Conservation (phyloP, 2,113 vertebrate genomes). For the Brevimyrus niger region DNA sequence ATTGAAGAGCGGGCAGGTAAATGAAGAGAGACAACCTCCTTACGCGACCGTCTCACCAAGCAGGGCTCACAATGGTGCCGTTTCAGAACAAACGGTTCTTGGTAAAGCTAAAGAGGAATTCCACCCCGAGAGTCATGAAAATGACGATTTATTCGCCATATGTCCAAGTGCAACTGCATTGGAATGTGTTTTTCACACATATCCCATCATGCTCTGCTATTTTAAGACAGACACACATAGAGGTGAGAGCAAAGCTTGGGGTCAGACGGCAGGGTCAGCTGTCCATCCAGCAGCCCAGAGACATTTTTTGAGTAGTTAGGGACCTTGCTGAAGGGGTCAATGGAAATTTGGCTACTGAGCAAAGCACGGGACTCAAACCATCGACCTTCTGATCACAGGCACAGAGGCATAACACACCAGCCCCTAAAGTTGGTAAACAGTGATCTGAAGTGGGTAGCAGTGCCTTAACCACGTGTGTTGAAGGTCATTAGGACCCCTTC, state of each 20-base stretch:
- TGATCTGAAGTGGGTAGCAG: background rate
- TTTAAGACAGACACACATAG: background rate
- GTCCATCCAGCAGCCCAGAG: background rate
- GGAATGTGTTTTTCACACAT: background rate
- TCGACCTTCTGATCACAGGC: background rate
- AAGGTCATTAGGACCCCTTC: background rate
- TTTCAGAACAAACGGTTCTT: too few relatives aligned
- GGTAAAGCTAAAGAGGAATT: background rate
- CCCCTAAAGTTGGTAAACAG: background rate
- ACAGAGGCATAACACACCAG: background rate
- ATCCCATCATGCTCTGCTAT: background rate
- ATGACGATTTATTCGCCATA: background rate
- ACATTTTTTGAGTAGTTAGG: background rate
- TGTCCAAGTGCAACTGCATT: background rate
- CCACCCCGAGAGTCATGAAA: background rate
- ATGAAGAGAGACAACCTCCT: background rate
- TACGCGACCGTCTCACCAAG: background rate
- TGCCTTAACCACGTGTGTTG: background rate
- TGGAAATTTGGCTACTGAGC: background rate
- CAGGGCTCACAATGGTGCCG: background rate
- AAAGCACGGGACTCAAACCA: background rate
- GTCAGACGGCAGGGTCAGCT: background rate
- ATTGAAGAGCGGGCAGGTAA: background rate
- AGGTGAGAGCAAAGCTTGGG: background rate
- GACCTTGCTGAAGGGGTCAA: background rate